Evolutionary conservation across 2,113 vertebrate genomes (phyloP), one percentile per base, ranked within the genome.

Genomic region (Apteryx mantelli): DNA sequence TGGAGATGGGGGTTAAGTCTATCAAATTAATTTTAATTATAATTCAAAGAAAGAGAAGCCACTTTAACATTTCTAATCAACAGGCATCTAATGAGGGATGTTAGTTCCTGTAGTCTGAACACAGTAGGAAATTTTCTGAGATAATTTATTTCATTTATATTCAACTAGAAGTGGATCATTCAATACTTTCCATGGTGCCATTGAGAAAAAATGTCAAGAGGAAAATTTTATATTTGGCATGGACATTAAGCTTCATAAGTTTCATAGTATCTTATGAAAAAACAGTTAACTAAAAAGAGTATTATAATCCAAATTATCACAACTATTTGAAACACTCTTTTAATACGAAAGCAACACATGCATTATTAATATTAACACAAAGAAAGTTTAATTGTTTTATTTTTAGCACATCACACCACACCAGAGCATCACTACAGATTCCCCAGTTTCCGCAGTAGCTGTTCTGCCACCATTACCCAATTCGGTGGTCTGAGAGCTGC

Each of bases 71-170:
- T 98, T 95, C 94, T 96, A 96, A 98, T 97, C 98, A 98, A 96
- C 91, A 92, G 97, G 97, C 97, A 95, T 91, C 97, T 98, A 98
- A 98, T 97, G 97, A 98, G 84, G 92, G 97, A 34, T 96, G 94
- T 93, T 96, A 96, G 93, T 82, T 97, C 96, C 98, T 96, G 95
- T 21, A 95, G 96, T 86, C 96, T 93, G 96, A 96, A 93, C 97
- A 95, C 97, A 96, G 97, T 80, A 82, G 97, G 97, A 95, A 95
- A 95, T 96, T 95, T 97, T 68, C 81, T 65, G 92, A 95, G 92
- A 96, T 97, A 96, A 98, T 98, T 98, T 97, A 69, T 71, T 97
- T 97, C 95, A 96, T 98, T 98, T 97, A 96, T 97, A 98, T 97
- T 96, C 98, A 97, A 56, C 91, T 78, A 70, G 86, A 94, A 93